These are phyloP conservation scores for Triplophysa siluroides DNA, from an alignment of 2,113 vertebrate species.

Conservation along the genomic window DNA sequence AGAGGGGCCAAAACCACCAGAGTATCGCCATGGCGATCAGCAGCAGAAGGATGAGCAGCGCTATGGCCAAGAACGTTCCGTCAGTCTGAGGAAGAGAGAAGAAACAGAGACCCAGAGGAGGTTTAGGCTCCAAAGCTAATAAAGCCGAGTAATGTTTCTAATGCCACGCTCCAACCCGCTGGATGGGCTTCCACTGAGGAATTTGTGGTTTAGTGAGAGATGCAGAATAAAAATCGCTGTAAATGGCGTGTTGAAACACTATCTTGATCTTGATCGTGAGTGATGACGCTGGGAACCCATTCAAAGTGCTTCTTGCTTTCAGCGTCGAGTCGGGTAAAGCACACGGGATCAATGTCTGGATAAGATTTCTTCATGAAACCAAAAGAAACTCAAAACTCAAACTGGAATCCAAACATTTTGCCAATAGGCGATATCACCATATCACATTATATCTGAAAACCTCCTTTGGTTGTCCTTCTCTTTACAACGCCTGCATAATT, in stretches of 20 bases:
- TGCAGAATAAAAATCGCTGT: background rate
- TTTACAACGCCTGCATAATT: no score
- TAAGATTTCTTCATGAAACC: background rate
- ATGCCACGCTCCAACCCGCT: conserved; percentile 3
- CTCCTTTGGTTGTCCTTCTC: no score
- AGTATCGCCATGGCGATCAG: conserved; percentile 85
- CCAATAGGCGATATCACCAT: no score
- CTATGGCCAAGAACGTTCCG: conserved; percentile 90
- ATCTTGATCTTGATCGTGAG: background rate
- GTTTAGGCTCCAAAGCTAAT: conserved; percentile 10
- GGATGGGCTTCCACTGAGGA: conserved; percentile 14
- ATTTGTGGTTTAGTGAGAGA: background rate
- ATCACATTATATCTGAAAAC: no score
- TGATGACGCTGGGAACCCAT: background rate
- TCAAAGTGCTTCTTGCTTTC: background rate
- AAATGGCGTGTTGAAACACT: background rate
- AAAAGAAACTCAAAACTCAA: background rate
- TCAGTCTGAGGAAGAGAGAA: conserved; percentile 77
- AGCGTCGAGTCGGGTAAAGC: background rate
- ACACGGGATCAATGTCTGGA: background rate
- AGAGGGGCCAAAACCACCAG: conserved; percentile 99
- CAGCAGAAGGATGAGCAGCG: conserved; percentile 89
- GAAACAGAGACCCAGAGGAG: conserved; percentile 29
- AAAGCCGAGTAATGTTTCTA: conserved; percentile 9
- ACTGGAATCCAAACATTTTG: no score